Evolutionary conservation across 2,113 vertebrate species (phyloP), one percentile per base, ranked within the genome.

Genomic region (Lophius piscatorius): DNA sequence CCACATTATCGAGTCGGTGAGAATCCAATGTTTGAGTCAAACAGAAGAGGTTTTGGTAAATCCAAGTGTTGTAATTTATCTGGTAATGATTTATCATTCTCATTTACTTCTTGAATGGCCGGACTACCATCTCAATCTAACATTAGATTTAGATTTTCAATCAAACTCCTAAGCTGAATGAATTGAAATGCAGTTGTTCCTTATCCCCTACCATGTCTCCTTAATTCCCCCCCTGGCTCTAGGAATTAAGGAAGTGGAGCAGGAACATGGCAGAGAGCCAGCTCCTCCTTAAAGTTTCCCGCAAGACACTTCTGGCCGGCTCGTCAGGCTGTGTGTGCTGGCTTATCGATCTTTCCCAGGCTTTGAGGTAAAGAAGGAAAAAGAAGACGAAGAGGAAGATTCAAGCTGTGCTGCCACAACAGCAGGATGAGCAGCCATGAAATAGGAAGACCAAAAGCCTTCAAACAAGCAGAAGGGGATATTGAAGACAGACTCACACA

Each of bases 291-390:
- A 74, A 81, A 80, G 66, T 69, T 76, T 62, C 69, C 68, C 29
- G 2, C 73, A 62, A 85, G 75, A 60, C 70, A 64, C 74, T 77
- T 76, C 48, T 60, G 55, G 52, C 48, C 39, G 46, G 46, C 51
- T 83, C 63, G 74, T 81, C 46, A 66, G 70, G 57, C 73, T 59
- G 52, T 38, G 31, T 64, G 76, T 60, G 64, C 49, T 11, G 77
- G 70, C 71, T 78, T 82, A 87, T 87, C 65, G 76, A 87, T 84
- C 76, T 71, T 87, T 83, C 81, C 78, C 85, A 85, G 76, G 80
- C 78, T 82, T 83, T 76, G 45, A 76, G 59, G 62, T 77, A 59
- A 54, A 65, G 47, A 47, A 52, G 55, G 42, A 51, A 41, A n/a
- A 13, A 56, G 40, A 49, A 52, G 36, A 49, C 56, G 50, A 72